A percentile compares a stretch with the other conserved stretches of the same genome.
Evolutionary conservation across 1,140 invertebrate genomes (phyloP).

Genomic region (Drosophila kepulauana): DNA sequence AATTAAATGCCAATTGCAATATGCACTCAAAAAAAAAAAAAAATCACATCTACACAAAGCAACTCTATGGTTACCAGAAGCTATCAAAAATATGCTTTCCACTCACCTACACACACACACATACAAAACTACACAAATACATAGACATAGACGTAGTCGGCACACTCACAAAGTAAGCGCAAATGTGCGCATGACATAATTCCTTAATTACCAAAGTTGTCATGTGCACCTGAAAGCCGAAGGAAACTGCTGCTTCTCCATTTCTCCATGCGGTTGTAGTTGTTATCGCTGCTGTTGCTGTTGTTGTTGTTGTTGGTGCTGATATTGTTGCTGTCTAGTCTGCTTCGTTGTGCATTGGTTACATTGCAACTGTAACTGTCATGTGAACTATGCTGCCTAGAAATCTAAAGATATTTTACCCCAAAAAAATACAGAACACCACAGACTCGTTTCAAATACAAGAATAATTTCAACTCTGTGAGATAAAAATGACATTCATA

Average conservation of each 20-base stretch:
- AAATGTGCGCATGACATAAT: slow-evolving; percentile 78
- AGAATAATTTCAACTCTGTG: background rate
- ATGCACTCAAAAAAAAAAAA: slow-evolving; percentile 36
- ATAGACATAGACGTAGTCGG: background rate
- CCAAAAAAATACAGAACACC: background rate
- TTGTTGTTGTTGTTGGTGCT: background rate
- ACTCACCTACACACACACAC: slow-evolving; percentile 20
- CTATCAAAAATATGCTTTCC: slow-evolving; percentile 48
- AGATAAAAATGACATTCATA: no score
- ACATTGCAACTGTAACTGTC: slow-evolving; percentile 16
- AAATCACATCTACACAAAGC: slow-evolving; percentile 35
- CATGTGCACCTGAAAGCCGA: slow-evolving; percentile 61
- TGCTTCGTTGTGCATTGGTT: background rate
- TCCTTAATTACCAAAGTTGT: slow-evolving; percentile 81
- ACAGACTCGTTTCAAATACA: background rate
- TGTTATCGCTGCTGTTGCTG: slow-evolving; percentile 7
- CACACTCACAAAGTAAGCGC: slow-evolving; percentile 12
- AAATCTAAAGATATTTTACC: background rate
- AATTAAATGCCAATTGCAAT: slow-evolving; percentile 75
- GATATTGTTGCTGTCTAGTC: background rate
- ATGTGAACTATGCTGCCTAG: slow-evolving; percentile 1
- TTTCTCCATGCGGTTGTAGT: slow-evolving; percentile 2
- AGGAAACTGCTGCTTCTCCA: background rate
- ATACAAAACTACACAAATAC: slow-evolving; percentile 5
- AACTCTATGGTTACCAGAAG: slow-evolving; percentile 57